Evolutionary conservation across 2,113 vertebrate species (phyloP).

Genomic region (Leuciscus idus): DNA sequence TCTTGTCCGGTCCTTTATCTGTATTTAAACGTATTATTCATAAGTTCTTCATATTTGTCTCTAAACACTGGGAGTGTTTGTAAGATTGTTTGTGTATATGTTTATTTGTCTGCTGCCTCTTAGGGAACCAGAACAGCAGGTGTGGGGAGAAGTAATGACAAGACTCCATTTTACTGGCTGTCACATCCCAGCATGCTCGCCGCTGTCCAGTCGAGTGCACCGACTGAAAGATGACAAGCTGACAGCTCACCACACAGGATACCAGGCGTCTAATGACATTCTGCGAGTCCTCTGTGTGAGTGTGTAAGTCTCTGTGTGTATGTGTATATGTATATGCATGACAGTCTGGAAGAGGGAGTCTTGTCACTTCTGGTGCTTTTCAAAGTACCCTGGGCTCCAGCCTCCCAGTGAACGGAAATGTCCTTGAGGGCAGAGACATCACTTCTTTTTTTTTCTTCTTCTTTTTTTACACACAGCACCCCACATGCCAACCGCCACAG

Average conservation of each 20-base stretch:
- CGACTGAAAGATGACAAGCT: constrained; percentile 61
- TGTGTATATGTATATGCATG: constrained; percentile 49
- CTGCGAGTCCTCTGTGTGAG: constrained; percentile 47
- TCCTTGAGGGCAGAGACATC: constrained; percentile 44
- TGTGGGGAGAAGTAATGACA: constrained; percentile 58
- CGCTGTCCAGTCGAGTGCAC: constrained; percentile 62
- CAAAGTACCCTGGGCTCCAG: constrained; percentile 42
- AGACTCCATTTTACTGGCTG: constrained; percentile 60
- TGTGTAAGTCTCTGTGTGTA: constrained; percentile 44
- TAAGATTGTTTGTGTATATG: constrained; percentile 41
- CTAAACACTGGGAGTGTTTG: constrained; percentile 14
- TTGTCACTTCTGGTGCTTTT: constrained; percentile 58
- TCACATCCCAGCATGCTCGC: constrained; percentile 60
- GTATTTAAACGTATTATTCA: not conserved
- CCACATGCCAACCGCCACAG: not conserved
- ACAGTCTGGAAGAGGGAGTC: constrained; percentile 49
- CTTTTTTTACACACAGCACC: not conserved
- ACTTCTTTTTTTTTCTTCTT: not conserved
- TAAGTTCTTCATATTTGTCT: constrained; percentile 11
- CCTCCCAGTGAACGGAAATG: constrained; percentile 14
- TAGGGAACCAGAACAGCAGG: constrained; percentile 60
- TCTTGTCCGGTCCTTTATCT: not conserved
- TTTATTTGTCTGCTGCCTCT: constrained; percentile 55
- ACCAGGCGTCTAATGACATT: constrained; percentile 51
- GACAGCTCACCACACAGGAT: constrained; percentile 59